Conservation (phyloP, 2,113 vertebrate genomes). For the Edolisoma coerulescens region DNA sequence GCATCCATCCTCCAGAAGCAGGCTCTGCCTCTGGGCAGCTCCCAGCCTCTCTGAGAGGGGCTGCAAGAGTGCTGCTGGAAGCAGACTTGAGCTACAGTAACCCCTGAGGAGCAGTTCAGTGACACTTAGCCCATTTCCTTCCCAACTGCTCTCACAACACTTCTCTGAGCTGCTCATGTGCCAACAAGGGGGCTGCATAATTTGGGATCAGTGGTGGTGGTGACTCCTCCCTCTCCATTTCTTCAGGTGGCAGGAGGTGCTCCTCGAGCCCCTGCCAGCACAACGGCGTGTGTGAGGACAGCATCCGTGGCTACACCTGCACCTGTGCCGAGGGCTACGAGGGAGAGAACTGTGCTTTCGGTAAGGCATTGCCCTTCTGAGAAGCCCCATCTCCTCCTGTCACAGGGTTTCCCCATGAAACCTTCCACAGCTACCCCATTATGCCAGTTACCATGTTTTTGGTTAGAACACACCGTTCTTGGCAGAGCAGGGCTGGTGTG, state of each 20-base stretch:
- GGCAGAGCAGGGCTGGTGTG: neutral
- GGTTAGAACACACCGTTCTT: neutral
- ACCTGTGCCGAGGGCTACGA: constrained; percentile 69
- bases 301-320: constrained; percentile 78
- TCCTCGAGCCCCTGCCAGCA: constrained; percentile 81
- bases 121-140: neutral
- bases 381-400: neutral
- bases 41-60: neutral
- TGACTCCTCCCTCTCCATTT: neutral
- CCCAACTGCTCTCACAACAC: neutral
- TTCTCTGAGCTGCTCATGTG: accelerated
- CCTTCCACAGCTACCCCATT: accelerated
- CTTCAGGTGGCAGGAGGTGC: constrained; percentile 78
- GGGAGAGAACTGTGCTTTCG: constrained; percentile 79
- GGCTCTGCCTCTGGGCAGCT: neutral
- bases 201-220: accelerated
- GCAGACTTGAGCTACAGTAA: neutral
- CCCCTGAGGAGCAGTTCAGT: neutral
- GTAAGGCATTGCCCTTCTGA: neutral
- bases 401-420: accelerated
- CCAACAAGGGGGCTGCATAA: accelerated
- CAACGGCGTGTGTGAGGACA: constrained; percentile 74
- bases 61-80: neutral
- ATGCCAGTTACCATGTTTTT: accelerated
- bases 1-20: neutral